phyloP scores from a whole-genome alignment of 37 sponge, comb jelly and placozoan species.

The Theonella swinhoei region DNA sequence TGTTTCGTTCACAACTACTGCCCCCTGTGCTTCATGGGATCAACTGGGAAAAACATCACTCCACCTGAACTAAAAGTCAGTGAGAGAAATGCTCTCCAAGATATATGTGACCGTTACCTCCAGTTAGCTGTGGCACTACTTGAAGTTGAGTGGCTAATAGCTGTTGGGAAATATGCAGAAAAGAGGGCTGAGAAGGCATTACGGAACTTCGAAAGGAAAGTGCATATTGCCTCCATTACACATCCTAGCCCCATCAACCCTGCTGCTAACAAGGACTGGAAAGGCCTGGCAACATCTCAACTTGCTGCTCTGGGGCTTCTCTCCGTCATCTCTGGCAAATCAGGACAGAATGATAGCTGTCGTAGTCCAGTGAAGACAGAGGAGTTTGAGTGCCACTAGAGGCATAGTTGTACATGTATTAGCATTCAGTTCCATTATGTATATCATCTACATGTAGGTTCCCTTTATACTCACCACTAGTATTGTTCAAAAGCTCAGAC shows the following conservation, averaged over 20 bases:
- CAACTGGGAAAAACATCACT: slow-evolving; percentile 78
- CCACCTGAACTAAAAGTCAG: slow-evolving; percentile 49
- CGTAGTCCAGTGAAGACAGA: too few species aligned
- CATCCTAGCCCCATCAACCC: slow-evolving; percentile 82
- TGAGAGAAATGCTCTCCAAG: slow-evolving; percentile 32
- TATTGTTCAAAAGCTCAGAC: too few species aligned
- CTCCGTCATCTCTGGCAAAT: slow-evolving; percentile 12
- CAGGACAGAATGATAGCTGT: too few species aligned
- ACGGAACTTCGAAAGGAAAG: not conserved
- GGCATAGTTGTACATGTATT: too few species aligned
- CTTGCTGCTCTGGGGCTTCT: slow-evolving; percentile 31
- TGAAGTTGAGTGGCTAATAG: slow-evolving; percentile 55
- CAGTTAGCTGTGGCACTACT: slow-evolving; percentile 24
- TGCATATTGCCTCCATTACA: slow-evolving; percentile 40
- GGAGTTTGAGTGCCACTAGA: too few species aligned
- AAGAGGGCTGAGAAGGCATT: slow-evolving; percentile 31
- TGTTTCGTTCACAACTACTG: slow-evolving; percentile 87
- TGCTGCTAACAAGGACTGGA: slow-evolving; percentile 73
- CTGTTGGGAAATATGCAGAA: slow-evolving; percentile 75
- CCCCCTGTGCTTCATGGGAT: slow-evolving; percentile 72
- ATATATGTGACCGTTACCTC: slow-evolving; percentile 53
- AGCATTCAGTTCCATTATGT: too few species aligned
- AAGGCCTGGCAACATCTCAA: slow-evolving; percentile 6
- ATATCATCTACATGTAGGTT: too few species aligned
- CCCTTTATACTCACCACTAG: too few species aligned